Evolutionary conservation across 2,888 invertebrate species (phyloP), one percentile per base, ranked within the genome.

Genomic region (Epinotia brunnichana): DNA sequence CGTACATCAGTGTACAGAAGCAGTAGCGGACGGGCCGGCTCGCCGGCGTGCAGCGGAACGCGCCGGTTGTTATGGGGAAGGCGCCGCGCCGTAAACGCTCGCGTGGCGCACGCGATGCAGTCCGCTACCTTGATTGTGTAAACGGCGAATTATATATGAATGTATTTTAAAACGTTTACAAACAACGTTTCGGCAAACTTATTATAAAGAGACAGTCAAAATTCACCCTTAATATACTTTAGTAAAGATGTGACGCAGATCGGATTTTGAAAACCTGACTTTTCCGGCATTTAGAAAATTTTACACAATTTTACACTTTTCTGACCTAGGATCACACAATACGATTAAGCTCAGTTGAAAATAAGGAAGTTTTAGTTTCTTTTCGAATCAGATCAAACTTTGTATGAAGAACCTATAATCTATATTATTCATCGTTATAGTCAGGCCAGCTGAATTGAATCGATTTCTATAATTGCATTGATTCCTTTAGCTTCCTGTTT

Each of bases 71-170:
- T 71, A 69, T 63, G 72, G 74, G 72, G 74, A 70, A 74, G 72
- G 56, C 60, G 70, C 69, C 69, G 60, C 48, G 72, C 69, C 67
- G 71, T 61, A 64, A 67, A 66, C 69, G 66, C 69, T 76, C 73
- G 76, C 76, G 76, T 75, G 76, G 76, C 51, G 44, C 76, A 76
- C 76, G 76, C 76, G 76, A 76, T 70, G 54, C 70, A 44, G 68
- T 62, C 48, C 19, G 54, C 71, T 60, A 60, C 71, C 72, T 54
- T 72, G 66, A 72, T 72, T 72, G 72, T 72, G 67, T 72, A 71
- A 71, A 66, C 70, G 64, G 70, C 44, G 67, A 67, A 72, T 72
- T 72, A 72, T 61, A 54, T 67, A 56, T 67, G 54, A 72, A 61
- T 72, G 60, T 67, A 66, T 67, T 72, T 72, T 72, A 72, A 72